phyloP scores from a whole-genome alignment of 2,888 invertebrate species.

The Poecilobothrus nobilitatus region DNA sequence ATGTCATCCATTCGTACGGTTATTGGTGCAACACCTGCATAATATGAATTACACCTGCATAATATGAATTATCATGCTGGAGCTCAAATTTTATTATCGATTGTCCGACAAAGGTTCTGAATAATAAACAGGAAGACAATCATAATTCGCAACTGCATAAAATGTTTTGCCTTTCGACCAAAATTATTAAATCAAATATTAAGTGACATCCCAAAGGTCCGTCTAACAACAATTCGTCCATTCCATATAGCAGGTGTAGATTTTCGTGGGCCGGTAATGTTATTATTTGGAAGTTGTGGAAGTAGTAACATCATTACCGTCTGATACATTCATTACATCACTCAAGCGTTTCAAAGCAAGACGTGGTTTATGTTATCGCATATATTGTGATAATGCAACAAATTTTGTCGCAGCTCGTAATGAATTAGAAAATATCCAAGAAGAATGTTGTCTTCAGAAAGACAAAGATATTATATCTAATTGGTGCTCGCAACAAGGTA shows the following conservation, averaged over 20 bases:
- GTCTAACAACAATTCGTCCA: conserved; percentile 15
- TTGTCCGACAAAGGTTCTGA: conserved; percentile 17
- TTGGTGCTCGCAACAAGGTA: background rate
- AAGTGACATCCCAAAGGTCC: conserved; percentile 16
- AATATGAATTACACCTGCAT: no score
- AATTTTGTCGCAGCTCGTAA: conserved; percentile 18
- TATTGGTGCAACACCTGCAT: background rate
- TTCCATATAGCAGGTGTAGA: conserved; percentile 21
- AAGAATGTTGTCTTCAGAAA: conserved; percentile 10
- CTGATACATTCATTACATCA: conserved; percentile 22
- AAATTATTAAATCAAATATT: conserved; percentile 22
- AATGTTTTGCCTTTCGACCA: conserved; percentile 7
- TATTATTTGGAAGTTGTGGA: conserved; percentile 15
- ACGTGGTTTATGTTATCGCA: conserved; percentile 12
- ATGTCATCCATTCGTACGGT: conserved; percentile 11
- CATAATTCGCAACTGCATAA: conserved; percentile 9
- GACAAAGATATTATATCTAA: background rate
- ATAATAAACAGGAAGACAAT: no score
- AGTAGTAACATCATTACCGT: conserved; percentile 17
- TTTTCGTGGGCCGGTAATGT: conserved; percentile 21
- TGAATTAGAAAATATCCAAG: conserved; percentile 10
- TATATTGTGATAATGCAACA: conserved; percentile 21
- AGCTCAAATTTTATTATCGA: conserved; percentile 13
- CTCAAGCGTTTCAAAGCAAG: conserved; percentile 20
- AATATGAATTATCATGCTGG: conserved; percentile 17